Base-by-base conservation (phyloP, 2,113 vertebrate species). In the Vulpes ferrilata region DNA sequence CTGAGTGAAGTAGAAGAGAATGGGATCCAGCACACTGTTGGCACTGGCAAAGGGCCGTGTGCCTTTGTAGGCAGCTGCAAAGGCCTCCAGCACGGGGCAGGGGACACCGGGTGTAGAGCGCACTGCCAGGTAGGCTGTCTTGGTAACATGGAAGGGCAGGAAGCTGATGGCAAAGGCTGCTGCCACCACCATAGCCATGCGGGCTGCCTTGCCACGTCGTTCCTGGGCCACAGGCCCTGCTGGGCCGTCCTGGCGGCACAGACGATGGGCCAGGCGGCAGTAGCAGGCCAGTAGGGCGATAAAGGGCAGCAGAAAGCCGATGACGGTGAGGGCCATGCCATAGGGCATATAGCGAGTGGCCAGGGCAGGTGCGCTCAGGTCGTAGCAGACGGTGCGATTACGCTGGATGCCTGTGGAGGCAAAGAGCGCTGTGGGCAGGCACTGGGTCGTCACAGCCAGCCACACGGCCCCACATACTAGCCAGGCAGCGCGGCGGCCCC, bases 1-100 rank as follows among this genome's bases (percentile, higher is more conserved):
- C 71, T 99, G 99, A 0, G 99, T 99, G 98, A 99, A 99, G 97
- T 99, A 99, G 98, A 99, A 99, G 88, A 99, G 99, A 95, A 99
- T 99, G 43, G 99, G 99, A 79, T 99, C 99, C 0, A 99, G 98
- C 22, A 99, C 99, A 0, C 99, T 99, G 98, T 99, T 99, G 99
- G 99, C 99, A 95, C 99, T 99, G 98, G 99, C 99, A 0, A 99
- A 99, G 2, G 99, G 99, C 88, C 99, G 97, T 0, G 99, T 99
- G 98, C 99, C 98, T 97, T 99, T 99, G 97, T 99, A 99, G 91
- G 99, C 98, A 0, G 99, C 99, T 0, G 99, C 99, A 0, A 99
- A 99, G 0, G 99, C 84, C 98, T 99, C 99, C 19, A 99, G 97
- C 0, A 97, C 73, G 0, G 97, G 85, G 93, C 99, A 99, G 53